Evolutionary conservation across 2,113 vertebrate species (phyloP).

Genomic region (Origma solitaria): DNA sequence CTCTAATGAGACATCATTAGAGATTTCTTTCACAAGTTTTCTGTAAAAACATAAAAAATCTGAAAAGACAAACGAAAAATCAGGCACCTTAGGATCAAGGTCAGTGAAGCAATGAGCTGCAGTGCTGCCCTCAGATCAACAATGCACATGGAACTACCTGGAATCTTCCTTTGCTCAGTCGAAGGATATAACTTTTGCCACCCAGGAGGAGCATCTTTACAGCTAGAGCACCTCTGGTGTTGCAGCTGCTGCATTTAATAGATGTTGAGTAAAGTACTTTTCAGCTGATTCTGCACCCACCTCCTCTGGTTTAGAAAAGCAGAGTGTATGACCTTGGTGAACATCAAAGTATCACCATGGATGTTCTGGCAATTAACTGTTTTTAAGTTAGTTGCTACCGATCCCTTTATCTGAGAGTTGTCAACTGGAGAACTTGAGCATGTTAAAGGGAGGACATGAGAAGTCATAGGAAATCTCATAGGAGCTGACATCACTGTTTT

Average conservation of each 20-base stretch:
- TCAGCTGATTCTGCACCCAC: neutral
- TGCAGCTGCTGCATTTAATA: neutral
- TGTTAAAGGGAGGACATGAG: neutral
- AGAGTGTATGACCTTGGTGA: neutral
- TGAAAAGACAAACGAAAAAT: neutral
- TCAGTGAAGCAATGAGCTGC: neutral
- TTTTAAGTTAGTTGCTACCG: neutral
- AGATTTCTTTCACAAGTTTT: neutral
- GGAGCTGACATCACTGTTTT: neutral
- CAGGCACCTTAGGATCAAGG: neutral
- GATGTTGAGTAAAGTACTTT: neutral
- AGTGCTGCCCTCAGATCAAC: neutral
- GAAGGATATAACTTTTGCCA: neutral
- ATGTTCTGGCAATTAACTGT: neutral
- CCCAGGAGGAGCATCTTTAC: neutral
- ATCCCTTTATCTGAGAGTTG: neutral
- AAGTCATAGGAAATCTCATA: neutral
- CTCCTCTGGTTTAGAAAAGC: neutral
- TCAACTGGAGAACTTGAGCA: neutral
- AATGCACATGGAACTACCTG: neutral
- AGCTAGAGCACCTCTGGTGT: neutral
- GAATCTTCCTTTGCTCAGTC: neutral
- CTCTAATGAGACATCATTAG: neutral
- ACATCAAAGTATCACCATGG: neutral
- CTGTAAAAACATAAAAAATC: neutral